Evolutionary conservation across 2,888 invertebrate genomes (phyloP).

Genomic region (Myopa tessellatipennis): DNA sequence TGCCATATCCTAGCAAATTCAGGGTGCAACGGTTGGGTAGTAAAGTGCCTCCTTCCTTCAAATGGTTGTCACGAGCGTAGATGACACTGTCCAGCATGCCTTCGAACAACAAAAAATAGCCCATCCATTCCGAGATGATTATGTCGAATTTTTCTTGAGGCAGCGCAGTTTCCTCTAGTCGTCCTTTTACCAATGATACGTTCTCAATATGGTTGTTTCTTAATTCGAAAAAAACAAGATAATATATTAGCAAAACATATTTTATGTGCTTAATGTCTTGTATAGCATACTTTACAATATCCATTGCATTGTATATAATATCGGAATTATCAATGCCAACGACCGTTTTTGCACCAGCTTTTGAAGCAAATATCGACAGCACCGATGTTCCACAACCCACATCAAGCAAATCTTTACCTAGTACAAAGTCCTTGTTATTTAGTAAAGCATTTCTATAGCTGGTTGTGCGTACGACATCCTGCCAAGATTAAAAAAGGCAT

Average conservation of each 20-base stretch:
- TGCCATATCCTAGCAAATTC: constrained; percentile 83
- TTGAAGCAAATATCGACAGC: constrained; percentile 96
- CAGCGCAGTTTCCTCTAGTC: constrained; percentile 84
- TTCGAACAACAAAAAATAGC: constrained; percentile 95
- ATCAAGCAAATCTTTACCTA: constrained; percentile 85
- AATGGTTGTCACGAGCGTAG: constrained; percentile 84
- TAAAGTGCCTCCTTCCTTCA: constrained; percentile 79
- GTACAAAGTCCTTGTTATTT: constrained; percentile 77
- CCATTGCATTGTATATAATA: constrained; percentile 94
- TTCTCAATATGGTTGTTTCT: constrained; percentile 70
- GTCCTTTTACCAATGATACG: constrained; percentile 84
- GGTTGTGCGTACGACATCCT: constrained; percentile 87
- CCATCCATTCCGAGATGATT: constrained; percentile 99
- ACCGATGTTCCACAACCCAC: constrained; percentile 98
- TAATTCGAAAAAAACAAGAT: neutral
- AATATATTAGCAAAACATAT: neutral
- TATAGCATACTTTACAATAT: constrained; percentile 81
- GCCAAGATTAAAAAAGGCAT: constrained; percentile 16
- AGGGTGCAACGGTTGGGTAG: constrained; percentile 88
- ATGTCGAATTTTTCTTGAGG: constrained; percentile 85
- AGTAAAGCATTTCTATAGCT: constrained; percentile 87
- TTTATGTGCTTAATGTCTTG: neutral
- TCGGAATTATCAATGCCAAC: constrained; percentile 96
- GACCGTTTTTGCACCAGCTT: constrained; percentile 90
- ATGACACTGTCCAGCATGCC: constrained; percentile 96